Conservation (phyloP, 2,888 invertebrate genomes). For the Caenorhabditis auriculariae region DNA sequence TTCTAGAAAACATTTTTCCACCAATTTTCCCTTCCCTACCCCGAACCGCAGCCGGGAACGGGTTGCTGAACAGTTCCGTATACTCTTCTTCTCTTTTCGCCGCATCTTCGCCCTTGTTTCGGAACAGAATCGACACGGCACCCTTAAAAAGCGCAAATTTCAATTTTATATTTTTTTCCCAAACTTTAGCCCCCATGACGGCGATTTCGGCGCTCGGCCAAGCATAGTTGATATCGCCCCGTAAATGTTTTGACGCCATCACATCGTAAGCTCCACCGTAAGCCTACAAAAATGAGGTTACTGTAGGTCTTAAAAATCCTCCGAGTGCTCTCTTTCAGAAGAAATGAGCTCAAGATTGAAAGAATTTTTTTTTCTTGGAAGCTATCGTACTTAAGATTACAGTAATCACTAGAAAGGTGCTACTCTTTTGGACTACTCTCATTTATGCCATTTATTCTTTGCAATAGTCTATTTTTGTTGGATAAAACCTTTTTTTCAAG, state of each 20-base stretch:
- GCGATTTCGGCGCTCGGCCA: conserved; percentile 77
- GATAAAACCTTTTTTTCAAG: too few relatives aligned
- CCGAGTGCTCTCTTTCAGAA: neutral
- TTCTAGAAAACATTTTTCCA: conserved; percentile 5
- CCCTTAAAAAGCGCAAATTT: conserved; percentile 65
- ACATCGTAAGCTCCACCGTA: conserved; percentile 76
- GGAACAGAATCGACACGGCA: conserved; percentile 73
- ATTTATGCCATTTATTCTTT: neutral
- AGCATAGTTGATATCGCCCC: conserved; percentile 75
- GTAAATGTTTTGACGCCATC: conserved; percentile 74
- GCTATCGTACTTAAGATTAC: too few relatives aligned
- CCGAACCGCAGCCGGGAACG: conserved; percentile 72
- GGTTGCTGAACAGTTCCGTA: conserved; percentile 73
- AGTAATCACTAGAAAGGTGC: too few relatives aligned
- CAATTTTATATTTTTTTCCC: neutral
- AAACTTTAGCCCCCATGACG: conserved; percentile 73
- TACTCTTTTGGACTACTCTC: too few relatives aligned
- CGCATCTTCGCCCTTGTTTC: conserved; percentile 67
- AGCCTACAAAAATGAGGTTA: conserved; percentile 65
- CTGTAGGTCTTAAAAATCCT: too few relatives aligned
- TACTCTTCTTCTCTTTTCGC: conserved; percentile 71
- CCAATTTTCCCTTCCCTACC: too few relatives aligned
- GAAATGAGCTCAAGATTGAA: neutral
- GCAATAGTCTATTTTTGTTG: conserved; percentile 2
- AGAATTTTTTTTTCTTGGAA: too few relatives aligned